A percentile compares a stretch with the other conserved stretches of the same genome.
phyloP scores from a whole-genome alignment of 1,140 invertebrate species.

The Bombus affinis region DNA sequence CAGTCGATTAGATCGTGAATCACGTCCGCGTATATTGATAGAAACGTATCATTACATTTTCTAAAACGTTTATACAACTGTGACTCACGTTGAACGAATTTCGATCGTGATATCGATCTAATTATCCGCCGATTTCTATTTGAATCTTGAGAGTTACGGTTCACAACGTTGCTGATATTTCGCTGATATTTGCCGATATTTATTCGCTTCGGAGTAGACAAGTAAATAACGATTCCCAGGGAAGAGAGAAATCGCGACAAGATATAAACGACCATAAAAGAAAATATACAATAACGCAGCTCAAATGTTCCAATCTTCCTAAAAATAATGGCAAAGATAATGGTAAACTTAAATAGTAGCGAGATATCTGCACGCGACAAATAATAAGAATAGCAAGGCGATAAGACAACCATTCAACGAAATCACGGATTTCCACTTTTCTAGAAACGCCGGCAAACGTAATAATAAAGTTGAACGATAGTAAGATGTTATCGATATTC shows the following conservation, averaged over 20 bases:
- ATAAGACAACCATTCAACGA: not conserved
- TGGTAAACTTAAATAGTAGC: not conserved
- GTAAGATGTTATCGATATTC: not conserved
- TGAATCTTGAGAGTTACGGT: not conserved
- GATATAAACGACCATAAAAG: not conserved
- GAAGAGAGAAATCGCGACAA: not conserved
- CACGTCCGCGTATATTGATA: constrained; percentile 37
- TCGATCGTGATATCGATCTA: constrained; percentile 43
- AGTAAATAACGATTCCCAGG: not conserved
- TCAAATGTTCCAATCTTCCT: no score
- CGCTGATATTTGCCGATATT: constrained; percentile 28
- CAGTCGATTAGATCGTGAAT: constrained; percentile 61
- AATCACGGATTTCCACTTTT: no score
- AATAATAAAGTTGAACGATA: not conserved
- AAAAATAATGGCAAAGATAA: no score
- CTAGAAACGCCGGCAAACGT: not conserved
- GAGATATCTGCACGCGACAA: no score
- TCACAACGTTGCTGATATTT: constrained; percentile 30
- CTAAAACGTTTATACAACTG: constrained; percentile 45
- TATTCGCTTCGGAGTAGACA: not conserved
- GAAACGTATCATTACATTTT: constrained; percentile 65
- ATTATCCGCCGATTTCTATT: constrained; percentile 66
- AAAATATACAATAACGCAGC: not conserved
- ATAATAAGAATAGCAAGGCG: not conserved
- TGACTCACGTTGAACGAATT: constrained; percentile 44